Base-by-base conservation (phyloP, 2,113 vertebrate species). In the Tragelaphus imberbis region DNA sequence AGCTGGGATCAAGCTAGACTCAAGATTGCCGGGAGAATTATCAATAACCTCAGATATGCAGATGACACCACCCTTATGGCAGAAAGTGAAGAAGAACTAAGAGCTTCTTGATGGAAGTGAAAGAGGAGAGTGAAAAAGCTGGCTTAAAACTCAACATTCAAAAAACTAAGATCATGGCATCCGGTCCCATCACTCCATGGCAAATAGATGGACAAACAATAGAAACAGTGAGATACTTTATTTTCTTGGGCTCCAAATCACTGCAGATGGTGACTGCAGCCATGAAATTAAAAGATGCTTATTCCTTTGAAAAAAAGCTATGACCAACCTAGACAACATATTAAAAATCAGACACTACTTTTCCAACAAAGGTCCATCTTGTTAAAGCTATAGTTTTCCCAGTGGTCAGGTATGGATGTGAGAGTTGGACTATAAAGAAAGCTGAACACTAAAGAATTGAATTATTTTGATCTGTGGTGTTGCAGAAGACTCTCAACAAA, bases 351-450 rank as follows among this genome's bases (percentile, higher is more conserved):
- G n/a, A 71, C n/a, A 71, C 68, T 71, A 71, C 68, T 71, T 40
- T 71, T 5, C 4, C n/a, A 36, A 40, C 68, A 71, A 71, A 71
- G 68, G 19, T 4, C 19, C 0, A 0, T 71, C 68, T 40, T 71
- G 5, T 71, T n/a, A 36, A 71, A 23, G n/a, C 68, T 40, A 71
- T 23, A 21, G n/a, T 40, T 71, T 71, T 5, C 40, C 19, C 68
- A 40, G n/a, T 40, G 3, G 19, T 71, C 19, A 71, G 12, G 19
- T 71, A 12, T 71, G n/a, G 68, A 40, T 71, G n/a, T 3, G 19
- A 71, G 68, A 71, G 68, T 12, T 40, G 68, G 10, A 71, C 68
- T 71, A 40, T 71, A 23, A 71, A 71, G n/a, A 71, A 71, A 71
- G n/a, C 68, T 71, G 68, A 23, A 19, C n/a, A 71, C 68, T 6